Evolutionary conservation across 2,113 vertebrate species (phyloP), one percentile per base, ranked within the genome.

Genomic region (Machaerirhynchus nigripectus): DNA sequence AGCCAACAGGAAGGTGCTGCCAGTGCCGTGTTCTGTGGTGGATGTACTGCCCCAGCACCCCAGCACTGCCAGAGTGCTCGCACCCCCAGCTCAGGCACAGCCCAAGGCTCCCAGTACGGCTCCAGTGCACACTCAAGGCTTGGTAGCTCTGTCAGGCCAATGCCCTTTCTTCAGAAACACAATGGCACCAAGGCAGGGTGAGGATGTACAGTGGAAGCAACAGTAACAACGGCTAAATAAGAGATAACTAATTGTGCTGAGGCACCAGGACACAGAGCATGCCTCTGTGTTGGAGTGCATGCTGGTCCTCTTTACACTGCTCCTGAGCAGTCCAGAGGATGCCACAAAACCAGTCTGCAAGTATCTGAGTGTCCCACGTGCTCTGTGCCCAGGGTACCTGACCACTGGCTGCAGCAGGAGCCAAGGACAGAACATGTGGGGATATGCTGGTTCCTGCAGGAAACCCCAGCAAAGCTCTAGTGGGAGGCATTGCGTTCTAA

Each of bases 1-100:
- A 82, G 70, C 49, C 59, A 35, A 2, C 24, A 73, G 64, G 37
- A n/a, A 31, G 59, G 17, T 46, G 19, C 31, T 70, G 35, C 37
- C 57, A n/a, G 30, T 11, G 15, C 46, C 0, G 0, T 35, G 14
- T 3, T 59, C 53, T 46, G 26, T 13, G 35, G 40, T 8, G 63
- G 35, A 21, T 33, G 26, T 5, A 0, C 30, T 30, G 55, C 40
- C 24, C 18, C 47, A 28, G 46, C 35, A 26, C 14, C 11, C 53
- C 40, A 24, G 35, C 37, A 11, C 22, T 14, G 18, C 63, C 56
- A 15, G 19, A 68, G 24, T n/a, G 57, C 64, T 71, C 11, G 8
- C 46, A 44, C 28, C 3, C 10, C 30, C 12, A 18, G 35, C 53
- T 44, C 53, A 20, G 7, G 35, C n/a, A 17, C 26, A 73, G 42